Evolutionary conservation across 2,113 vertebrate genomes (phyloP).

Genomic region (Triplophysa rosa): DNA sequence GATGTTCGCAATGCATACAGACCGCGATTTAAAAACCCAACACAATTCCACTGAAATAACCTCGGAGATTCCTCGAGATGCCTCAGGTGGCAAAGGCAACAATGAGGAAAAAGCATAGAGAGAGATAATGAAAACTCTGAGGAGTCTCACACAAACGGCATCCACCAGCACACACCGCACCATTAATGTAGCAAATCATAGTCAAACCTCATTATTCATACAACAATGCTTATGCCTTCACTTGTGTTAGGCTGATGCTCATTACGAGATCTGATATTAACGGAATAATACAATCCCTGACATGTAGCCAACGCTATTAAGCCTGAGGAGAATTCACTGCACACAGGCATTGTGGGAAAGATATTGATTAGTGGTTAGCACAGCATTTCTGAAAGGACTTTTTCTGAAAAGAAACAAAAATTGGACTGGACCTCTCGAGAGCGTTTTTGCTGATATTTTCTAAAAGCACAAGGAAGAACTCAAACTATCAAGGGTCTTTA

Average conservation of each 20-base stretch:
- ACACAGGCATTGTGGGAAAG: neutral
- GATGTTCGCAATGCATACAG: slow-evolving; percentile 4
- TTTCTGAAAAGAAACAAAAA: neutral
- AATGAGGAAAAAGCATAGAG: neutral
- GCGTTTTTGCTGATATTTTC: neutral
- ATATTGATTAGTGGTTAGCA: neutral
- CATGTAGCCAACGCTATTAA: neutral
- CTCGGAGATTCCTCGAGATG: neutral
- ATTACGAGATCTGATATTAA: neutral
- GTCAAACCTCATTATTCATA: neutral
- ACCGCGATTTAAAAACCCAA: neutral
- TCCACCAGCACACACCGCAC: neutral
- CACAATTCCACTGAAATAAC: neutral
- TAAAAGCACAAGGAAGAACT: neutral
- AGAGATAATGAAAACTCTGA: neutral
- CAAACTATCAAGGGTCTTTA: neutral
- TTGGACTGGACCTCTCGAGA: neutral
- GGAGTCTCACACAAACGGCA: neutral
- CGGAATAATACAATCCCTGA: neutral
- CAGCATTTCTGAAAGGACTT: neutral
- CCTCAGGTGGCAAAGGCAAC: neutral
- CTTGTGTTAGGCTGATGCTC: neutral
- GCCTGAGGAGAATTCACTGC: neutral
- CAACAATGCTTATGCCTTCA: neutral
- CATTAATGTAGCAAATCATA: neutral